Evolutionary conservation across 1,140 invertebrate genomes (phyloP), one percentile per base, ranked within the genome.

Genomic region (Bombus superbus): DNA sequence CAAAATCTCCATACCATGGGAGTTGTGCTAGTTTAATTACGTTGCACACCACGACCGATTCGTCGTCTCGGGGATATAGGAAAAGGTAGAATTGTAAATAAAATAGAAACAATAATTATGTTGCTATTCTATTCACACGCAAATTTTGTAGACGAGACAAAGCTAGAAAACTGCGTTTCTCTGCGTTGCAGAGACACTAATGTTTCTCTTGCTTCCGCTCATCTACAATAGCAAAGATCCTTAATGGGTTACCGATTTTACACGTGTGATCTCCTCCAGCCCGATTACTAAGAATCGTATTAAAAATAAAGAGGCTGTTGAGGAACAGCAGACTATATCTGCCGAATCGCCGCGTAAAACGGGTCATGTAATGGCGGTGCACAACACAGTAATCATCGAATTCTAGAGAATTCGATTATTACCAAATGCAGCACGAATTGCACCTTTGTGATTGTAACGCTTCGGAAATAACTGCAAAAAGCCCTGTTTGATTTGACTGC

Each of bases 211-310:
- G 53, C 83, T 80, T 72, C 32, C 25, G 3, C 32, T 71, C 76
- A 38, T 10, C 40, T 15, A n/a, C 68, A 80, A n/a, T 72, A 57
- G 76, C 76, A 10, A 38, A 84, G 68, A 22, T 72, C 53, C 83
- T 32, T 84, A 38, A 53, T 72, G 47, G 76, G 68, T 32, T 84
- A 84, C 83, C 83, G 28, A 44, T 84, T 71, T 84, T 71, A 22
- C 40, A 35, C 40, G 83, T 69, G 18, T n/a, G 66, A 84, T 38
- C 66, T 44, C 53, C 53, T n/a, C 64, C 25, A 47, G 66, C 66
- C 75, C 82, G 40, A 75, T 66, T 66, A 32, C 3, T 0, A 22
- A 10, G 73, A 69, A 77, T 57, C 22, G 73, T 77, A 83, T 83
- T 78, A 53, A n/a, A n/a, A 47, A 47, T n/a, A 13, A 38, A 47